Evolutionary conservation across 2,113 vertebrate species (phyloP).

Genomic region (Microtus montanus): DNA sequence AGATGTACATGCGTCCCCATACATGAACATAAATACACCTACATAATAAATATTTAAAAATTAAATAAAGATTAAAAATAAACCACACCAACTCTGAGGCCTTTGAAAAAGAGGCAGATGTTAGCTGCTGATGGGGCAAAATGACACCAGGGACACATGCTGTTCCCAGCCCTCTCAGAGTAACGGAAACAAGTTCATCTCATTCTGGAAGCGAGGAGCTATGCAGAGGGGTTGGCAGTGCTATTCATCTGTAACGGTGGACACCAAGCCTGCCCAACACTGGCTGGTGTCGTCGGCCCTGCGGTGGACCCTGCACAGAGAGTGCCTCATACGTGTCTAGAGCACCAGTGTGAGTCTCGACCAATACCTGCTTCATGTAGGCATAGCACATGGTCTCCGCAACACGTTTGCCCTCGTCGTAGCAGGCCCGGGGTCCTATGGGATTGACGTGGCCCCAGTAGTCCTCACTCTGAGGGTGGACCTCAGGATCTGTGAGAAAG

Average conservation of each 20-base stretch:
- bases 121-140: neutral
- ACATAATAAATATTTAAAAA: neutral
- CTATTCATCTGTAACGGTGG: neutral
- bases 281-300: fast-evolving
- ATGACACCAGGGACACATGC: neutral
- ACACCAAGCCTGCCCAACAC: neutral
- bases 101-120: neutral
- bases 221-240: neutral
- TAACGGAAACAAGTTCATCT: neutral
- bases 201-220: neutral
- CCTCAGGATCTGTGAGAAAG: conserved; percentile 93
- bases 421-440: conserved; percentile 97
- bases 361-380: conserved; percentile 97
- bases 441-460: conserved; percentile 99
- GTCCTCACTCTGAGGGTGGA: conserved; percentile 97
- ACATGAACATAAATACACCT: neutral
- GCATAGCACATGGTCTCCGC: conserved; percentile 99
- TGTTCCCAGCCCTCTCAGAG: fast-evolving
- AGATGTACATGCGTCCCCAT: neutral
- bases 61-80: neutral
- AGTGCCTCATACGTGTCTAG: fast-evolving
- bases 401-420: conserved; percentile 98
- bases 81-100: neutral
- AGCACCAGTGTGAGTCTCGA: fast-evolving
- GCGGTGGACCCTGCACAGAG: neutral